These are phyloP conservation scores for Zaprionus ornatus DNA, from an alignment of 1,140 invertebrate genomes.

Conservation along the genomic window DNA sequence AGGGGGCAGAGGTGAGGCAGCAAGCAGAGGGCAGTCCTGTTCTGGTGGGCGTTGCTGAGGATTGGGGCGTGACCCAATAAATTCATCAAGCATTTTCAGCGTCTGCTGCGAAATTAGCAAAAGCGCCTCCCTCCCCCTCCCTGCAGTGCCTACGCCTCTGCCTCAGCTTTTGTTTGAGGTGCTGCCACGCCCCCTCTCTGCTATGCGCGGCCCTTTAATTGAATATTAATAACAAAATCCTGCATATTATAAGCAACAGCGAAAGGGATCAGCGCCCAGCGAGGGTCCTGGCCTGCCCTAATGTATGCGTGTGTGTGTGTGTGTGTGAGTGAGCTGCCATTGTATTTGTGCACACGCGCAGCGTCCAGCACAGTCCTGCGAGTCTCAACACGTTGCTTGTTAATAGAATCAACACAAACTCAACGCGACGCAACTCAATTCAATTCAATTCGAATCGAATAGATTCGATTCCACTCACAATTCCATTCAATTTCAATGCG, in stretches of 20 bases:
- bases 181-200: constrained; percentile 8
- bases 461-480: constrained; percentile 4
- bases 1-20: neutral
- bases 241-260: constrained; percentile 37
- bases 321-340: constrained; percentile 22
- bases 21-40: constrained; percentile 1
- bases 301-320: constrained; percentile 33
- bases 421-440: constrained; percentile 12
- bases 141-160: neutral
- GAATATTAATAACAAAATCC: constrained; percentile 60
- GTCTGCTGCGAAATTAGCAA: constrained; percentile 29
- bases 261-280: constrained; percentile 15
- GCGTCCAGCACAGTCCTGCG: constrained; percentile 13
- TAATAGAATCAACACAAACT: constrained; percentile 23
- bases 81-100: constrained; percentile 32
- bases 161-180: neutral
- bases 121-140: neutral
- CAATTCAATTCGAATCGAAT: constrained; percentile 14
- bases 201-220: constrained; percentile 31
- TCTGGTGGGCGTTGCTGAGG: constrained; percentile 18
- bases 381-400: constrained; percentile 22
- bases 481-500: constrained; percentile 14
- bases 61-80: constrained; percentile 41
- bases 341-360: constrained; percentile 29
- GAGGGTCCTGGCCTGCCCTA: constrained; percentile 19